Base-by-base conservation (phyloP, 2,113 vertebrate species). In the Peromyscus leucopus region DNA sequence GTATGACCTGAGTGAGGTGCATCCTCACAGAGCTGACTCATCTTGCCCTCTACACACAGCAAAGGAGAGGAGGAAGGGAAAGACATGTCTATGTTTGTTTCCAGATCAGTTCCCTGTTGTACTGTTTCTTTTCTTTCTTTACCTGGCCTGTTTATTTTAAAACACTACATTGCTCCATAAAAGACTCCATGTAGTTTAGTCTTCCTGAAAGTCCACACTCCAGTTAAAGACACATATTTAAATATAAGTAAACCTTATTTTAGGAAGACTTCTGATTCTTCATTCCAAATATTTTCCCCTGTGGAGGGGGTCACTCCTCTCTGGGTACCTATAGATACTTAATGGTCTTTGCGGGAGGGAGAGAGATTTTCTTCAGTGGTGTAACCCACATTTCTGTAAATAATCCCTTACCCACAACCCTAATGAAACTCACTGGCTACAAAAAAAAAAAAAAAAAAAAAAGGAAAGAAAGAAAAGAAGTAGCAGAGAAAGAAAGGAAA, bases 31-130 rank as follows among this genome's bases (percentile, higher is more conserved):
- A 15, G 22, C n/a, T 83, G 72, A 71, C 48, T 51, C 31, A 76
- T 63, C 55, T 91, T 86, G 7, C 12, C 4, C 67, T 28, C 84
- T 86, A 39, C 33, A 57, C 46, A 89, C 28, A 28, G 61, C 36
- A 86, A 63, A 72, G 67, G 69, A 72, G 71, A 90, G 93, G 76
- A 96, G 82, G 5, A 71, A 76, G 59, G 5, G 36, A 91, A 97
- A 95, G 72, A 42, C 7, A n/a, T 3, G 42, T 28, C 13, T 67
- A 3, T 79, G 6, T 80, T 78, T 93, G 26, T 90, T 82, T 82
- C 85, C 59, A 67, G 55, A 75, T 71, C n/a, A 61, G 19, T 90
- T 46, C 22, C 11, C 74, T 31, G 9, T 78, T 85, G 26, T 76
- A 42, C 28, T 10, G 24, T 11, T 33, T 94, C 36, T 28, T 92